Percentiles rank a stretch among this genome's conserved stretches.
These are phyloP conservation scores for Austrolebias charrua DNA, from an alignment of 2,797 vertebrate genomes.

Conservation along the genomic window DNA sequence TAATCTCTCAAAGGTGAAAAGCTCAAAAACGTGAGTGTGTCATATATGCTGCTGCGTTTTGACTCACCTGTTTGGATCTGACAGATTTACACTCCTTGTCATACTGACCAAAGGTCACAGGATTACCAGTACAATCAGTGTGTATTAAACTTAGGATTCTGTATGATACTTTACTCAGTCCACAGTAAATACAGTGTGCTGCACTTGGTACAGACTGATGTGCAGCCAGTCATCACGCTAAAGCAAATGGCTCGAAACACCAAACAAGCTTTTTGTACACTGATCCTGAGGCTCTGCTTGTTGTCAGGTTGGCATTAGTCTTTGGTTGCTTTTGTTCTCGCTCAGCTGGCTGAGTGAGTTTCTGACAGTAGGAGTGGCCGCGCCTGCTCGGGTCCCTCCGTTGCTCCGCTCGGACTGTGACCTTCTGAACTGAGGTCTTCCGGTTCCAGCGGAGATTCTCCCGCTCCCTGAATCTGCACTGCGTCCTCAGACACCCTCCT, in stretches of 20 bases:
- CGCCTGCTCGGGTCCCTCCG: constrained; percentile 53
- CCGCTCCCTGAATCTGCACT: constrained; percentile 14
- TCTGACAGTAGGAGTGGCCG: constrained; percentile 62
- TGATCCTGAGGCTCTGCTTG: constrained; percentile 74
- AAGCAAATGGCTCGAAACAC: constrained; percentile 55
- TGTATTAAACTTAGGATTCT: constrained; percentile 37
- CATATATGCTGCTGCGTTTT: constrained; percentile 15
- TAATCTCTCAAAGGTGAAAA: constrained; percentile 17
- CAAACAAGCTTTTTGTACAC: constrained; percentile 66
- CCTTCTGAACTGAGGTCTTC: constrained; percentile 71
- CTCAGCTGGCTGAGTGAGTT: constrained; percentile 72
- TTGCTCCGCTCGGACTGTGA: constrained; percentile 10
- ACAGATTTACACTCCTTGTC: constrained; percentile 44
- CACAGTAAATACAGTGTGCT: constrained; percentile 37
- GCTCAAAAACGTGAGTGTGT: constrained; percentile 12
- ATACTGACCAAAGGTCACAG: constrained; percentile 25
- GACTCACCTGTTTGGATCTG: constrained; percentile 44
- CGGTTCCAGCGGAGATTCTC: constrained; percentile 59
- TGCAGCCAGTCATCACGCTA: constrained; percentile 53
- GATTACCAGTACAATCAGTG: constrained; percentile 45
- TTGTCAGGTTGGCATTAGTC: constrained; percentile 69
- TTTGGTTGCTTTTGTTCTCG: constrained; percentile 53
- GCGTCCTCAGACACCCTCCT: constrained; percentile 27
- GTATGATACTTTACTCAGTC: constrained; percentile 33
- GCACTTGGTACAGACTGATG: constrained; percentile 40